Base-by-base conservation (phyloP, 2,113 vertebrate species). In the Colossoma macropomum region DNA sequence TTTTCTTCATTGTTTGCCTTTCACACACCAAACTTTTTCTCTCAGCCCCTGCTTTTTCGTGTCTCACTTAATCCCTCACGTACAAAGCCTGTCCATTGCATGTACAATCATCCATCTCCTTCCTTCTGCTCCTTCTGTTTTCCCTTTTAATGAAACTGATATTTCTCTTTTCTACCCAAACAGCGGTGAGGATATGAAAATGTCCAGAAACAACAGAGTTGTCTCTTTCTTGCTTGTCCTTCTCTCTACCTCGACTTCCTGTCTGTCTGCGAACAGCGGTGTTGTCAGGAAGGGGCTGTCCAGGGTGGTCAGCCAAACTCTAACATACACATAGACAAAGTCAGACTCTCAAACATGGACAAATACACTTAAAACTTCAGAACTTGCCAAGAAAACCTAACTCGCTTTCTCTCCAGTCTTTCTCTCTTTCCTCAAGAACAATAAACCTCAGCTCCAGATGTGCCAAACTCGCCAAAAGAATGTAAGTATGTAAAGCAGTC, bases 261-360 rank as follows among this genome's bases (percentile, higher is more conserved):
- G 95, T 94, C 89, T 92, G 89, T 88, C 87, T 86, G 90, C 82
- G 91, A 89, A 92, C 87, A 91, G 94, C 59, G 17, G 77, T 92
- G 93, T 92, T 93, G 90, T 94, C 94, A 96, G 96, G 95, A 96
- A 96, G 96, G 94, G 95, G 96, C 93, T 89, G 95, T 93, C 92
- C 94, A 91, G 91, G 93, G 92, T 95, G 95, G 95, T 94, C 95
- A 95, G 74, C 80, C 88, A 86, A 68, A 83, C 80, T 54, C 54
- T 76, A 76, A 74, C 79, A 70, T 70, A 75, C 38, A 68, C 68
- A 52, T 71, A 63, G 48, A 65, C 45, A n/a, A 12, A 63, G 15
- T 34, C 54, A 38, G 25, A 62, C 4, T 1, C 23, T 28, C 34
- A 30, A 25, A 65, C 28, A 77, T n/a, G 27, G 30, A 50, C 13